Base-by-base conservation (phyloP, 2,797 vertebrate species). In the Menidia menidia region DNA sequence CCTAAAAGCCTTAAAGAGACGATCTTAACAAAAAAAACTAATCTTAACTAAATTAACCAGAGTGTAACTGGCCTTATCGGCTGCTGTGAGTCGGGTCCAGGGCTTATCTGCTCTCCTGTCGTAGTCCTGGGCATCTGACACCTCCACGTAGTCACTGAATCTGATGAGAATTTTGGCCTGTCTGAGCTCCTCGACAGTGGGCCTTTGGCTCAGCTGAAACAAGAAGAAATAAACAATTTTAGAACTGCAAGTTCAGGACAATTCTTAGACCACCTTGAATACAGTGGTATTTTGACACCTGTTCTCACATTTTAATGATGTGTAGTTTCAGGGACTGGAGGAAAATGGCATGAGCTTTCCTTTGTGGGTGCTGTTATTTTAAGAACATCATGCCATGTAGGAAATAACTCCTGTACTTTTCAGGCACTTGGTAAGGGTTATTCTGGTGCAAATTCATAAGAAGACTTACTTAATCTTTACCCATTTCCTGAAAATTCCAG, bases 61-160 rank as follows among this genome's bases (percentile, higher is more conserved):
- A 44, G 25, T 30, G 33, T 47, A 64, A 87, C 89, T 92, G 79
- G 95, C 98, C 95, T 99, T 99, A 91, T 99, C 98, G 0, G 98
- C 98, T 1, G 98, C 97, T 0, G 97, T 98, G 88, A 99, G 97
- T 44, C 97, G 94, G 44, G 97, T 98, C 98, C 97, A 99, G 18
- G 98, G 98, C 73, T 99, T 99, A 88, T 99, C 98, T 0, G 98
- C 96, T 82, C 97, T 94, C 61, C 97, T 93, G 94, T 99, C 98
- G 0, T 99, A 98, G 88, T 98, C 98, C 92, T 98, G 97, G 6
- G 97, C 97, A 0, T 98, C 97, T 0, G 97, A 96, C 88, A 98
- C 95, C 77, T 99, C 98, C 85, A 99, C 98, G 0, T 99, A 99
- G 93, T 99, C 98, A 2, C 97, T 96, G 93, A 99, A 99, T 72